Evolutionary conservation across 92 coral and sea anemone genomes (phyloP), one percentile per base, ranked within the genome.

Genomic region (Diadumene lineata): DNA sequence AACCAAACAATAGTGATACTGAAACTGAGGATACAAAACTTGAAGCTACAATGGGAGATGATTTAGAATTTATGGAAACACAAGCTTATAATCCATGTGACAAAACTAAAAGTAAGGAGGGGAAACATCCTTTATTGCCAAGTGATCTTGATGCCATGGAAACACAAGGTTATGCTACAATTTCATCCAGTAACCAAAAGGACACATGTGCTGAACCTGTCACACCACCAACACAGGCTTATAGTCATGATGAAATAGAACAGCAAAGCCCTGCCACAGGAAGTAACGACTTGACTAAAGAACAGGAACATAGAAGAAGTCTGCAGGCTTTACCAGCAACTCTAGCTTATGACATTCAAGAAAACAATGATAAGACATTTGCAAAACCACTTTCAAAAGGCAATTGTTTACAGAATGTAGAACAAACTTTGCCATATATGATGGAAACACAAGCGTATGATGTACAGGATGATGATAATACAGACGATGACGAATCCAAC

Each of bases 31-130:
- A 25, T 4, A 29, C 4, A 2, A 13, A 50, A 22, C 27, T 44
- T 0, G 51, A 50, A 31, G 24, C 65, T 51, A 25, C 46, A 43
- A 66, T 43, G 23, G 8, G 72, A 57, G 67, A 69, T 2, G 81
- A 64, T 19, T 53, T 64, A 28, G 80, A 69, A 17, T 83, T 77
- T 11, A 56, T 74, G 65, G 85, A 82, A 22, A 84, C 89, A 4
- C 89, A 84, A 66, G 81, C 84, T 30, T 84, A 84, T 58, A 57
- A 66, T 24, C 64, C 55, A 19, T 76, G 73, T 17, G 61, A 64
- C 8, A 53, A 64, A 44, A 58, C n/a, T n/a, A n/a, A n/a, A n/a
- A n/a, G n/a, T n/a, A n/a, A n/a, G n/a, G n/a, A n/a, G n/a, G n/a
- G n/a, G n/a, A n/a, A n/a, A n/a, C n/a, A n/a, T n/a, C n/a, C n/a